Evolutionary conservation across 2,888 invertebrate genomes (phyloP), one percentile per base, ranked within the genome.

Genomic region (Cephus rjabovi): DNA sequence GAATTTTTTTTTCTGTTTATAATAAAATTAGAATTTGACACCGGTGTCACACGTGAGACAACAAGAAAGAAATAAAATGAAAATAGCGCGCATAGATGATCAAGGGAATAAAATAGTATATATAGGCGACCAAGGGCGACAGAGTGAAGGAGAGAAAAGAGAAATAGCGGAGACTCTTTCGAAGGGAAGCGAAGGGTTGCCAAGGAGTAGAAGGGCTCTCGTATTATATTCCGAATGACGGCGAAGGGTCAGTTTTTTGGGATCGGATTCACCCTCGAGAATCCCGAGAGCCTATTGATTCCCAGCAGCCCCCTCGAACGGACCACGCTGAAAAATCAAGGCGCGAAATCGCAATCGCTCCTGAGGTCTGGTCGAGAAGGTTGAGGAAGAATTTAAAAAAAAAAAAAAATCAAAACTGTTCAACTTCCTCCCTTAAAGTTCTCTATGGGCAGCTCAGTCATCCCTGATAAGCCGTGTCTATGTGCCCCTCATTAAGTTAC

Each of bases 341-440:
- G 87, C 83, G 81, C 81, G 80, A 83, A 82, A 83, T 85, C 83
- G 76, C 77, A 70, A 83, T 85, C 82, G 85, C 84, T 86, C 84
- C 87, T 84, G 84, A 86, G 81, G 84, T 81, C 79, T 73, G 75
- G 82, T 69, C 75, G 78, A 69, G 79, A 70, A 77, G 74, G 81
- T 78, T 71, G 80, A 81, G 74, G 78, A 77, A 80, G 81, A 86
- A 83, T 84, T 84, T 84, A 79, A 80, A 82, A 83, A 81, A 79
- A 80, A 82, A 83, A 81, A 78, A 78, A 79, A 70, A 35, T 34
- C 34, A 40, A 74, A 56, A 70, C 76, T 31, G 69, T 74, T 56
- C 9, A 15, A 6, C 9, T 56, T 56, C 9, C 56, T 23, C 56
- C 56, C 56, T 56, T 23, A 56, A 23, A 56, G 56, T 56, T 56